Percentiles rank a stretch among this genome's conserved stretches.
phyloP scores from a whole-genome alignment of 2,888 invertebrate species.

The Cantharis lateralis region DNA sequence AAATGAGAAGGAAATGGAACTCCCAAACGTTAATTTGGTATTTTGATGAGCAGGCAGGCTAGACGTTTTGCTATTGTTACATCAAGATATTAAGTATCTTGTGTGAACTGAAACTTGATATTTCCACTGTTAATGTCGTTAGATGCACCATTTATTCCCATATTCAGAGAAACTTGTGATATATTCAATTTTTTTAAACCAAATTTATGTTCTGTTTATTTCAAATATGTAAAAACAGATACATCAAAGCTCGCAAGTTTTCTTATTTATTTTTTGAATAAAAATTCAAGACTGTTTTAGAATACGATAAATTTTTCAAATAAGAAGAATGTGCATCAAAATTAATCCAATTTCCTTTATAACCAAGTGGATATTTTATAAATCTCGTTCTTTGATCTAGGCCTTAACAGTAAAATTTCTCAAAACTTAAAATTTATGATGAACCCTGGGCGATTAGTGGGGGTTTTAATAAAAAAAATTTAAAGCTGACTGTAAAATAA shows the following conservation, averaged over 20 bases:
- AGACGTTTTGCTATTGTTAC: neutral
- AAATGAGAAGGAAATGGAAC: neutral
- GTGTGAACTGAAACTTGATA: neutral
- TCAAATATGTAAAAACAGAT: neutral
- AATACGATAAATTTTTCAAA: neutral
- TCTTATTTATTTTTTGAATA: neutral
- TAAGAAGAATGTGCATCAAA: neutral
- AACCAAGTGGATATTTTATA: neutral
- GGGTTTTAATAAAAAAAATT: neutral
- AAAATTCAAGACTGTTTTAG: neutral
- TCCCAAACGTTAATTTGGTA: neutral
- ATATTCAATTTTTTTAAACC: neutral
- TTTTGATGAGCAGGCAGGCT: neutral
- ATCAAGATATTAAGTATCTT: slow-evolving; percentile 3
- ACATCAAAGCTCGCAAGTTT: neutral
- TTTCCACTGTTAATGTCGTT: neutral
- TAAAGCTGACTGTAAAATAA: neutral
- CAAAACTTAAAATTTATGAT: neutral
- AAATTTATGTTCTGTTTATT: neutral
- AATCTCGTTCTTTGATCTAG: neutral
- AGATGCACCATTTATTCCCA: neutral
- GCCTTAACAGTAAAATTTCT: neutral
- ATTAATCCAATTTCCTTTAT: neutral
- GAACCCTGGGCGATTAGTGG: neutral
- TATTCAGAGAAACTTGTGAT: neutral